phyloP scores from a whole-genome alignment of 2,113 vertebrate genomes.

The Acrocephalus kingi region DNA sequence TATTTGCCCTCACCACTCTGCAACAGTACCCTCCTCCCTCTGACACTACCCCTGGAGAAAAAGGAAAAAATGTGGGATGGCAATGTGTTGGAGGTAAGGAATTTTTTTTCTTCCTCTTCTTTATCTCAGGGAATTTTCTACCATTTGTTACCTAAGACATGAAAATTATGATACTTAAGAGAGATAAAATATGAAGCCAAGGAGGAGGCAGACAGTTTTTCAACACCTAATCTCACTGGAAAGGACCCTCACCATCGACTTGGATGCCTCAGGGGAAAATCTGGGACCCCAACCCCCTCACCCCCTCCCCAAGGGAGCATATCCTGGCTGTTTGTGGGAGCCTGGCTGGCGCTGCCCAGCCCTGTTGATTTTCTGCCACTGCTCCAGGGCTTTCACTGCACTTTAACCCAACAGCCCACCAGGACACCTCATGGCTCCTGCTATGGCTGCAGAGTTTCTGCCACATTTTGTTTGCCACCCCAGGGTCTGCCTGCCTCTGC shows the following conservation, averaged over 20 bases:
- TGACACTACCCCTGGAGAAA: background rate
- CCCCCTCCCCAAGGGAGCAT: fast-evolving
- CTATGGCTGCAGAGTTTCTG: background rate
- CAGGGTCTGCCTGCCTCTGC: fast-evolving
- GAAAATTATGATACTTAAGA: background rate
- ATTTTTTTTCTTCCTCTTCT: background rate
- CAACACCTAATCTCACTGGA: background rate
- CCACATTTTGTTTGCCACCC: background rate
- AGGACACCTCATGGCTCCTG: background rate
- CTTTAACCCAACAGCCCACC: background rate
- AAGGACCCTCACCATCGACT: background rate
- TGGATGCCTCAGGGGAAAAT: background rate
- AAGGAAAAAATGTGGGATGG: background rate
- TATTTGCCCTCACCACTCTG: no score
- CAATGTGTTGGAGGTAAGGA: background rate
- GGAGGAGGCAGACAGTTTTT: background rate
- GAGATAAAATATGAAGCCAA: background rate
- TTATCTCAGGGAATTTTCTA: background rate
- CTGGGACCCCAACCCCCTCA: fast-evolving
- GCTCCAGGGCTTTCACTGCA: background rate
- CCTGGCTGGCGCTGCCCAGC: background rate
- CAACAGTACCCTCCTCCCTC: background rate
- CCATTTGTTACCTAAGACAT: background rate
- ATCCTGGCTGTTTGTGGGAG: background rate
- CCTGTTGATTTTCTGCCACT: fast-evolving